Percentiles rank a stretch among this genome's conserved stretches.
Evolutionary conservation across 2,888 invertebrate genomes (phyloP).

Genomic region (Luperina nickerlii): DNA sequence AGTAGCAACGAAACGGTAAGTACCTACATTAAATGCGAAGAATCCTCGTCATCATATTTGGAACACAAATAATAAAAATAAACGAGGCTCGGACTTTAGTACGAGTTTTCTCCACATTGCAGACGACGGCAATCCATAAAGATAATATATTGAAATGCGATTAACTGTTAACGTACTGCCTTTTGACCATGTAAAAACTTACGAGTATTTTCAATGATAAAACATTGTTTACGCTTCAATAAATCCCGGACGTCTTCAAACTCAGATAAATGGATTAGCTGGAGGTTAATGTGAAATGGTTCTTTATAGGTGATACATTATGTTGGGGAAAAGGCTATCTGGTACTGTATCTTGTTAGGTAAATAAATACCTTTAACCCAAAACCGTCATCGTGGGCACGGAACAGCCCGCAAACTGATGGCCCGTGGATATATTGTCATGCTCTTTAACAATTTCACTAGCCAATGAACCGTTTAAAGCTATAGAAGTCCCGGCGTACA

Average conservation of each 20-base stretch:
- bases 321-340: constrained; percentile 78
- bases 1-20: constrained; percentile 43
- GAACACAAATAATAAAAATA: constrained; percentile 78
- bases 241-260: constrained; percentile 76
- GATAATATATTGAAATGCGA: constrained; percentile 81
- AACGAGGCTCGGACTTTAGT: constrained; percentile 71
- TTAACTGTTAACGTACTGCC: constrained; percentile 82
- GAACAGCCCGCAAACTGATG: constrained; percentile 76
- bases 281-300: constrained; percentile 71
- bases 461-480: constrained; percentile 69
- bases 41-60: constrained; percentile 73
- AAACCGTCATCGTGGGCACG: constrained; percentile 79
- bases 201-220: constrained; percentile 78
- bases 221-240: constrained; percentile 80
- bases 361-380: constrained; percentile 86
- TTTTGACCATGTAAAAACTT: constrained; percentile 80
- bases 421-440: constrained; percentile 64
- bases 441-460: constrained; percentile 69
- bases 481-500: constrained; percentile 57
- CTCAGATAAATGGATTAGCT: constrained; percentile 69
- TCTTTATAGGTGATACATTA: constrained; percentile 73
- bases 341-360: constrained; percentile 79
- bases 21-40: constrained; percentile 62
- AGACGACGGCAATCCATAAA: constrained; percentile 79
- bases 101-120: constrained; percentile 79